Percentiles rank a stretch among this genome's conserved stretches.
phyloP scores from a whole-genome alignment of 2,797 vertebrate genomes.

The Dicrostonyx torquatus region DNA sequence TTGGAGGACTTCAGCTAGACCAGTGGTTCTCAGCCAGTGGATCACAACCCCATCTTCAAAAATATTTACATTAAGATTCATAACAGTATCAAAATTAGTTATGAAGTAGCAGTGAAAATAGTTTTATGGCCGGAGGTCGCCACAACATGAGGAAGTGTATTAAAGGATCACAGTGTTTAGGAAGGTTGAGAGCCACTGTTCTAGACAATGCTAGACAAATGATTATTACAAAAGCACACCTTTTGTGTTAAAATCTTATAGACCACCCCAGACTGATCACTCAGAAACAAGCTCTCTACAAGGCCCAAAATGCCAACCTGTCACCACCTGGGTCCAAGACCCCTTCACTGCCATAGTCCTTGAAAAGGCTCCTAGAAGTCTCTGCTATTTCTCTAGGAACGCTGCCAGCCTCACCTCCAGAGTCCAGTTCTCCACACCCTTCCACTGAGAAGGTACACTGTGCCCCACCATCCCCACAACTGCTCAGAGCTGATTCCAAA shows the following conservation, averaged over 20 bases:
- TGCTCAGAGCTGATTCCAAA: not conserved
- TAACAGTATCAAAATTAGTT: not conserved
- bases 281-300: not conserved
- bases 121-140: not conserved
- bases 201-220: constrained; percentile 21
- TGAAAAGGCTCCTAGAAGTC: not conserved
- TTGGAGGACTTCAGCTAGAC: not conserved
- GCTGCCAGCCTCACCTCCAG: not conserved
- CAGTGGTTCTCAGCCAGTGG: not conserved
- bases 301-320: not conserved
- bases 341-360: not conserved
- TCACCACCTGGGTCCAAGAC: not conserved
- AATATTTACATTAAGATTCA: not conserved
- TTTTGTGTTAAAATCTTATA: not conserved
- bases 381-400: not conserved
- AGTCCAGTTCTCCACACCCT: not conserved
- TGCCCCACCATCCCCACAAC: not conserved
- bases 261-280: not conserved
- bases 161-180: not conserved
- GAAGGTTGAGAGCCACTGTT: not conserved
- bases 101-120: not conserved
- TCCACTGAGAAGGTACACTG: not conserved
- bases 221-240: not conserved
- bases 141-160: not conserved
- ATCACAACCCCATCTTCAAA: not conserved